Conservation (phyloP, 2,888 invertebrate species). For the Punctoribates punctum region DNA sequence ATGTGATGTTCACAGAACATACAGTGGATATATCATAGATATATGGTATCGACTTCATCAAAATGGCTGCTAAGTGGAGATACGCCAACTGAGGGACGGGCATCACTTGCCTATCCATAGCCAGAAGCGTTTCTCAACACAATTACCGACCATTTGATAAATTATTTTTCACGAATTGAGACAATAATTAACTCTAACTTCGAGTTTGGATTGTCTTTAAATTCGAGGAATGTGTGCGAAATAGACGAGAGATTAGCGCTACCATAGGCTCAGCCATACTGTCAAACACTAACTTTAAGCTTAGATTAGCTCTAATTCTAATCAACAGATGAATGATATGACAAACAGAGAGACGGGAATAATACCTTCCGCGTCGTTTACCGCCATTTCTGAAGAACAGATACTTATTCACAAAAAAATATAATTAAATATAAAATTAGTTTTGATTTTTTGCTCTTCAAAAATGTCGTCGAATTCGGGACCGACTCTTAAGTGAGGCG, state of each 20-base stretch:
- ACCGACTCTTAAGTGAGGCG: background rate
- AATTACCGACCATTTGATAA: conserved; percentile 37
- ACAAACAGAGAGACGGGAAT: conserved; percentile 43
- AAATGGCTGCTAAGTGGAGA: conserved; percentile 40
- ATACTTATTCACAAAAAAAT: background rate
- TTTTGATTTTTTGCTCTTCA: conserved; percentile 14
- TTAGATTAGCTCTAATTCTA: conserved; percentile 13
- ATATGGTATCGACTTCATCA: conserved; percentile 60
- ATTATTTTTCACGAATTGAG: conserved; percentile 4
- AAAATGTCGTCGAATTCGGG: conserved; percentile 31
- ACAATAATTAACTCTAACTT: background rate
- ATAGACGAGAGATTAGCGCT: conserved; percentile 35
- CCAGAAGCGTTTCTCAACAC: conserved; percentile 44
- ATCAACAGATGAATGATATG: conserved; percentile 29
- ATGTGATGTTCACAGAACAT: conserved; percentile 83
- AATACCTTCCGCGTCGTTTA: conserved; percentile 46
- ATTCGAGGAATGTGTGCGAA: conserved; percentile 24
- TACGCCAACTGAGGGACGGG: background rate
- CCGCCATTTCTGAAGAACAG: conserved; percentile 21
- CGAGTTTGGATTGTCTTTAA: conserved; percentile 1
- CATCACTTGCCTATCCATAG: background rate
- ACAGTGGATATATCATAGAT: conserved; percentile 95
- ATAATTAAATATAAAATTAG: conserved; percentile 12
- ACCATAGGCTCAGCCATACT: conserved; percentile 18
- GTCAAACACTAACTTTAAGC: conserved; percentile 5